Evolutionary conservation across 2,113 vertebrate genomes (phyloP).

Genomic region (Lamprologus sp.): DNA sequence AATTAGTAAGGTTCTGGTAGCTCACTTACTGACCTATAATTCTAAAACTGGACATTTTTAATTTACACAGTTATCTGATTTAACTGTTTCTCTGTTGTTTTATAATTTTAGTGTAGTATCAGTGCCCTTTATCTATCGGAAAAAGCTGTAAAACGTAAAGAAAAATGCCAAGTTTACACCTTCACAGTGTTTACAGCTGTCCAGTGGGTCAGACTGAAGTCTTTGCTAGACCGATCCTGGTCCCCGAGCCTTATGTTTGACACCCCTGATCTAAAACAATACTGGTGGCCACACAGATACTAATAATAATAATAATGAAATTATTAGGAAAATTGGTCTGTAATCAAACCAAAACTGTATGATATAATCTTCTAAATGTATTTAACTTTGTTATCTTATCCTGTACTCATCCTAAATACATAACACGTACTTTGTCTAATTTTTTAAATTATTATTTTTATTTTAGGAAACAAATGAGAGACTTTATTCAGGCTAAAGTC

Average conservation of each 20-base stretch:
- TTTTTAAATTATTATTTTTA: neutral
- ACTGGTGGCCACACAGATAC: neutral
- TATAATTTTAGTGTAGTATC: accelerated
- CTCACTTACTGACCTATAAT: neutral
- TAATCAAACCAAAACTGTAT: neutral
- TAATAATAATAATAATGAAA: neutral
- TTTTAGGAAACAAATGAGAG: neutral
- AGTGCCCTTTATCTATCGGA: accelerated
- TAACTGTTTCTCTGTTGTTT: neutral
- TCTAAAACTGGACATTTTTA: accelerated
- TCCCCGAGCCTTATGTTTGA: neutral
- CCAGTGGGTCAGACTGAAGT: neutral
- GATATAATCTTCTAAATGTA: neutral
- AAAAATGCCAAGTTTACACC: neutral
- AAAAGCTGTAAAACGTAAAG: accelerated
- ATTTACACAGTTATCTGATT: accelerated
- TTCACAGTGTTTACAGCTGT: neutral
- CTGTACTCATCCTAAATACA: neutral
- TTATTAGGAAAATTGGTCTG: neutral
- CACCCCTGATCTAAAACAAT: neutral
- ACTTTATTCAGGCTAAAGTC: accelerated
- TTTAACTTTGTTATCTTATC: neutral
- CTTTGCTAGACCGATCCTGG: neutral
- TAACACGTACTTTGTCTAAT: accelerated
- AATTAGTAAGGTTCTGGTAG: neutral